A percentile compares a stretch with the other conserved stretches of the same genome.
phyloP scores from a whole-genome alignment of 2,113 vertebrate genomes.

The Datnioides undecimradiatus region DNA sequence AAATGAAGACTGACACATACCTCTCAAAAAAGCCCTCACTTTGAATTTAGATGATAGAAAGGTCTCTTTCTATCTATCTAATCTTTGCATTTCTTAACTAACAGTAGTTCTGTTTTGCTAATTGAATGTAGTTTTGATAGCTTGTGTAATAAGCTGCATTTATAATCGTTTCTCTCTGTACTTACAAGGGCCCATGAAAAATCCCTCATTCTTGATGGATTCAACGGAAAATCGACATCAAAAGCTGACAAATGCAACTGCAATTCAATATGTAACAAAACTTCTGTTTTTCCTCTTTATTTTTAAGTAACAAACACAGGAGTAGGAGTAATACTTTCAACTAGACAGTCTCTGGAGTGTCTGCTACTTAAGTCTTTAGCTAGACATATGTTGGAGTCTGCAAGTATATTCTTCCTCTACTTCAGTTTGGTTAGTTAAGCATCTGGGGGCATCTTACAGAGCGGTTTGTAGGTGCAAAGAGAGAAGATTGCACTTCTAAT shows the following conservation, averaged over 20 bases:
- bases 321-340: neutral
- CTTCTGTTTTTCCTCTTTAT: neutral
- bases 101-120: neutral
- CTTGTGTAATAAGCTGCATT: too few relatives aligned
- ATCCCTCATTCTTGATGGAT: neutral
- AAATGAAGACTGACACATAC: neutral
- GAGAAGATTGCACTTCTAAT: constrained; percentile 49
- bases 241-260: neutral
- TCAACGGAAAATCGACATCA: neutral
- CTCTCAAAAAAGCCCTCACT: neutral
- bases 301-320: neutral
- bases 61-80: too few relatives aligned
- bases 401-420: constrained; percentile 18
- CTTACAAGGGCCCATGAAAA: neutral
- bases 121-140: neutral
- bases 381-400: constrained; percentile 36
- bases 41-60: neutral
- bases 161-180: neutral
- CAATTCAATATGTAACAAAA: neutral
- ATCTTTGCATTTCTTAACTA: neutral
- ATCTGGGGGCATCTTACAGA: constrained; percentile 35
- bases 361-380: constrained; percentile 27
- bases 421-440: constrained; percentile 21
- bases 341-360: constrained; percentile 7
- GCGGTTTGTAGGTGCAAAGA: constrained; percentile 20